Evolutionary conservation across 92 coral and sea anemone species (phyloP), one percentile per base, ranked within the genome.

Genomic region (Phymanthus crucifer): DNA sequence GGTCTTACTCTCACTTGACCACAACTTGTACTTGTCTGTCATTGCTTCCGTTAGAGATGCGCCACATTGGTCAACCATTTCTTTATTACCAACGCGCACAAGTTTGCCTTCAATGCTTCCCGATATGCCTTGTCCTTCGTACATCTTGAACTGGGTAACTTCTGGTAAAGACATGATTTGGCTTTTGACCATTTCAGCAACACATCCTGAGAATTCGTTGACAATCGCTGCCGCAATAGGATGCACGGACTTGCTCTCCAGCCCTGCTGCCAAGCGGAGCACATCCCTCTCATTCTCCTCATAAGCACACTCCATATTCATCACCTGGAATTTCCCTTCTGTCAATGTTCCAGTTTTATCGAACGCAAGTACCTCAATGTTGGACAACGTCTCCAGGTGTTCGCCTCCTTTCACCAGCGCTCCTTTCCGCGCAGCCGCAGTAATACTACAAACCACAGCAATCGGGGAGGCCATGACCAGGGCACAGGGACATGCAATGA

Each of bases 401-500:
- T 76, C 95, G 29, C 98, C 99, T 33, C 98, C 98, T 89, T 96
- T 96, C 37, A 96, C 83, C 24, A 96, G 73, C 4, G 99, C 93
- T 21, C 99, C 99, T 56, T 89, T 91, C 18, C 98, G 93, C 56
- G 99, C 98, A 72, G 98, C 97, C 56, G 96, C 93, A 80, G 93
- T 93, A 73, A 96, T 96, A 34, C 97, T 89, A 79, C 98, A 91
- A 3, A 96, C 95, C 32, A 96, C 92, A 69, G 95, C 99, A 80
- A 92, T 96, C 74, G 99, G 99, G 89, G 99, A 87, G 91, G 99
- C 89, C 99, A 96, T 96, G 52, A 96, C 94, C 23, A 96, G 85
- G 4, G 99, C 99, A 81, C 99, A 96, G 84, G 99, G 99, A 74
- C 99, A 96, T 3, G 99, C 97, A 35, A 88, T 92, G 78, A 96